These are phyloP conservation scores for Microplitis deprimator DNA, from an alignment of 2,888 invertebrate genomes.

Conservation along the genomic window DNA sequence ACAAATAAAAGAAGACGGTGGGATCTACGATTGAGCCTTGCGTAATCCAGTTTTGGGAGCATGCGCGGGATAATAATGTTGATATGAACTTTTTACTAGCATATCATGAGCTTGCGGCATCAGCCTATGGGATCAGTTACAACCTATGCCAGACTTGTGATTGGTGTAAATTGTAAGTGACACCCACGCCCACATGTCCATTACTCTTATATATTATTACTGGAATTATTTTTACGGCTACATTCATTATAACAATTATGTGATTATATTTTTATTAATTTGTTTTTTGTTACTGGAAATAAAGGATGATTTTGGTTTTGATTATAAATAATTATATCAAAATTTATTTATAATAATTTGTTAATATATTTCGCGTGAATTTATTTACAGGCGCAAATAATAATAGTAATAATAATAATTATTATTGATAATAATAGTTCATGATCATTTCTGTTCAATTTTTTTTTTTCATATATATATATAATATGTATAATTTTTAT, in stretches of 20 bases:
- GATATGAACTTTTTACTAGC: constrained; percentile 31
- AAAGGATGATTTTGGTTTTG: not conserved
- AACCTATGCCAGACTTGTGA: constrained; percentile 58
- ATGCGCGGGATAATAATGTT: constrained; percentile 50
- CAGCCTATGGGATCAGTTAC: constrained; percentile 71
- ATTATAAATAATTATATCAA: not conserved
- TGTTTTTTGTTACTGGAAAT: not conserved
- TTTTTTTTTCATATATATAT: constrained; percentile 58
- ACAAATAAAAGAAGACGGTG: not conserved
- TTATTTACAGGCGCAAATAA: constrained; percentile 71
- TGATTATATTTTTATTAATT: constrained; percentile 36
- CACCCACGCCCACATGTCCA: constrained; percentile 64
- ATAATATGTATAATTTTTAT: constrained; percentile 62
- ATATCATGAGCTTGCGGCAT: constrained; percentile 44
- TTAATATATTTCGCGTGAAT: constrained; percentile 71
- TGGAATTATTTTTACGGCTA: constrained; percentile 11
- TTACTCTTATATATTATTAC: not conserved
- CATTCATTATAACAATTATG: not conserved
- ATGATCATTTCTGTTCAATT: constrained; percentile 32
- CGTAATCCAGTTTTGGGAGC: constrained; percentile 47
- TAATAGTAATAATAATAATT: constrained; percentile 57
- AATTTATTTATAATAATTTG: constrained; percentile 68
- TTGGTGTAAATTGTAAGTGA: constrained; percentile 71
- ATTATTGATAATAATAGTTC: constrained; percentile 44
- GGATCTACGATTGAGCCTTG: not conserved